phyloP scores from a whole-genome alignment of 2,888 invertebrate species.

The Hermaeophaga mercurialis region DNA sequence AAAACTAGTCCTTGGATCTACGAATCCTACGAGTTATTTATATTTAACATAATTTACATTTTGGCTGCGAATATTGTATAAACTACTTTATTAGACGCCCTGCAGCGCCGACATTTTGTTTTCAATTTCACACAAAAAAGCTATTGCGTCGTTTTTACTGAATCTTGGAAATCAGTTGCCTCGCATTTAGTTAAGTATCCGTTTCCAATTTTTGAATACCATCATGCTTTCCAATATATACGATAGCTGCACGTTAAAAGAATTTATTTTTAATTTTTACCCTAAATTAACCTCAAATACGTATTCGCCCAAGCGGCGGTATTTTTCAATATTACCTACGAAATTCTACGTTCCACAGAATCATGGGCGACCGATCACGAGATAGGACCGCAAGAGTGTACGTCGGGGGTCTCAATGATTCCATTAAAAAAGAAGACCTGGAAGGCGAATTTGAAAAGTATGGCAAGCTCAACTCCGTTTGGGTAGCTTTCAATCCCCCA shows the following conservation, averaged over 20 bases:
- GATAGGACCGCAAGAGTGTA: slow-evolving; percentile 76
- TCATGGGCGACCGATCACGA: slow-evolving; percentile 49
- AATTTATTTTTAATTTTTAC: slow-evolving; percentile 41
- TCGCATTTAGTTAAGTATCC: slow-evolving; percentile 46
- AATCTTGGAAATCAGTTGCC: slow-evolving; percentile 30
- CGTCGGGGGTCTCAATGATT: slow-evolving; percentile 87
- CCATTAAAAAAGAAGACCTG: slow-evolving; percentile 89
- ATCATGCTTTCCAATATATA: slow-evolving; percentile 40
- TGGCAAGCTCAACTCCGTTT: slow-evolving; percentile 89
- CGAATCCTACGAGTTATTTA: slow-evolving; percentile 54
- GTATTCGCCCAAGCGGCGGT: slow-evolving; percentile 56
- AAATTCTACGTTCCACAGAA: slow-evolving; percentile 57
- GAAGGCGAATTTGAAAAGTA: slow-evolving; percentile 90
- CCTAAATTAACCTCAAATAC: slow-evolving; percentile 47
- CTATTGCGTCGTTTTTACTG: slow-evolving; percentile 18
- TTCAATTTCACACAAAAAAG: slow-evolving; percentile 34
- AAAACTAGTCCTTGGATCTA: slow-evolving; percentile 55
- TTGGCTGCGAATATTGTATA: slow-evolving; percentile 57
- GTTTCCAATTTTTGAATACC: slow-evolving; percentile 31
- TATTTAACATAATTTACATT: slow-evolving; percentile 52
- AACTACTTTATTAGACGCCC: slow-evolving; percentile 47
- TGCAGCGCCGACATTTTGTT: slow-evolving; percentile 54
- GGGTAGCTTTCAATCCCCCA: slow-evolving; percentile 93
- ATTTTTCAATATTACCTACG: slow-evolving; percentile 41
- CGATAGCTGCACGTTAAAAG: slow-evolving; percentile 39